phyloP scores from a whole-genome alignment of 2,888 invertebrate genomes.

The Galerucella pusilla region DNA sequence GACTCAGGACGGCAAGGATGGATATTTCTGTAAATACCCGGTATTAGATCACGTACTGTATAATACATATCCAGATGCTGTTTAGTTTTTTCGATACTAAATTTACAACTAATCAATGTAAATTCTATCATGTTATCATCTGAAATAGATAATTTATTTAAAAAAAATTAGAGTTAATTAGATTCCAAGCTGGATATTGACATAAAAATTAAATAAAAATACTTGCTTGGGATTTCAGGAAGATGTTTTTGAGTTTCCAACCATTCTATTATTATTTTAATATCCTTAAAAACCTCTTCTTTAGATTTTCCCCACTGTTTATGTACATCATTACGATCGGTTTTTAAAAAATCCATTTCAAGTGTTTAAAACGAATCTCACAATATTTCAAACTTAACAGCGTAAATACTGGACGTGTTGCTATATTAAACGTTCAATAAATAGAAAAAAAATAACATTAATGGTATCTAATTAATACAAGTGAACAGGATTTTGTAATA shows the following conservation, averaged over 20 bases:
- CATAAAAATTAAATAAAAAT: too few species aligned
- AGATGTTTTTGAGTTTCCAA: constrained; percentile 24
- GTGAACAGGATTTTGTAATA: too few species aligned
- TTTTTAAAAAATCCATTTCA: constrained; percentile 5
- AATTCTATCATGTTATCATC: constrained; percentile 19
- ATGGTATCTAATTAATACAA: too few species aligned
- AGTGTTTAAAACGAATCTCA: too few species aligned
- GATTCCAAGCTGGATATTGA: too few species aligned
- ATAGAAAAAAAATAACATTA: too few species aligned
- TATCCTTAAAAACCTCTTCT: constrained; percentile 20
- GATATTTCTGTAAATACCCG: constrained; percentile 32
- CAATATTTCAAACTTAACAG: neutral
- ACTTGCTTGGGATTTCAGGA: constrained; percentile 33
- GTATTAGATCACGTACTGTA: constrained; percentile 34
- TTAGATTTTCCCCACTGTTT: constrained; percentile 20
- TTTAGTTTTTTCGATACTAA: constrained; percentile 43
- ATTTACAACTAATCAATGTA: constrained; percentile 26
- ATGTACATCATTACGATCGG: constrained; percentile 5
- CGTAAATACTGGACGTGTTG: neutral
- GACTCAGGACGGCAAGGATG: neutral
- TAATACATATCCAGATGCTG: constrained; percentile 45
- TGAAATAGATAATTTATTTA: neutral
- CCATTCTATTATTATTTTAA: constrained; percentile 25
- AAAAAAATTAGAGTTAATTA: too few species aligned
- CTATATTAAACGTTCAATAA: too few species aligned